These are phyloP conservation scores for Bothrops jararaca DNA, from an alignment of 2,113 vertebrate species.

Conservation along the genomic window DNA sequence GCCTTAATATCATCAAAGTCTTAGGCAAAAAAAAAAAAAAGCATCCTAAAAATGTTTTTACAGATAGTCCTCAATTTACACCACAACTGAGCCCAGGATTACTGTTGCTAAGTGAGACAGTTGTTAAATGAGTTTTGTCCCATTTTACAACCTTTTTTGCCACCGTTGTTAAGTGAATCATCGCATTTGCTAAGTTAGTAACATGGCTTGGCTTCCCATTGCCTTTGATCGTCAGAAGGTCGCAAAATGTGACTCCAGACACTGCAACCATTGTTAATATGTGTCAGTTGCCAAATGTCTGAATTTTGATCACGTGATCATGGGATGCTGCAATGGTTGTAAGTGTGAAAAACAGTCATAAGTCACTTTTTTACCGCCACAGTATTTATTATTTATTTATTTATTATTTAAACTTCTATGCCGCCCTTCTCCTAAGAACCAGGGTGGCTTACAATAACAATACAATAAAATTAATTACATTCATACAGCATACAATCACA, in stretches of 20 bases:
- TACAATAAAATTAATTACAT: no score
- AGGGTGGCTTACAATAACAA: no score
- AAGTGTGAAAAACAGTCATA: neutral
- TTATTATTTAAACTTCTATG: no score
- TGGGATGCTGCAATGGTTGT: neutral
- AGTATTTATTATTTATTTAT: no score
- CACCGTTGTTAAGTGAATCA: no score
- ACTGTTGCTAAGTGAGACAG: neutral
- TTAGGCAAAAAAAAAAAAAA: neutral
- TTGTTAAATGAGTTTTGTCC: neutral
- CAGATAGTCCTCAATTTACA: neutral
- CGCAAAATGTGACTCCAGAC: neutral
- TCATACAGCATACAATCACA: no score
- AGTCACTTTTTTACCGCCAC: neutral
- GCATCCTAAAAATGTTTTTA: neutral
- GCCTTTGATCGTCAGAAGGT: neutral
- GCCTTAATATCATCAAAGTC: neutral
- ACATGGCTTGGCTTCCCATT: neutral
- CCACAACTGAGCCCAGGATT: neutral
- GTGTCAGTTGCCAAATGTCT: neutral
- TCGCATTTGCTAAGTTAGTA: no score
- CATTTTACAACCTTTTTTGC: neutral
- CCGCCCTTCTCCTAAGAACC: no score
- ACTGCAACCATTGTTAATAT: neutral
- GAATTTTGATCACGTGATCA: neutral